Evolutionary conservation across 64 coral and sea anemone genomes (phyloP).

Genomic region (Cladopsammia gracilis): DNA sequence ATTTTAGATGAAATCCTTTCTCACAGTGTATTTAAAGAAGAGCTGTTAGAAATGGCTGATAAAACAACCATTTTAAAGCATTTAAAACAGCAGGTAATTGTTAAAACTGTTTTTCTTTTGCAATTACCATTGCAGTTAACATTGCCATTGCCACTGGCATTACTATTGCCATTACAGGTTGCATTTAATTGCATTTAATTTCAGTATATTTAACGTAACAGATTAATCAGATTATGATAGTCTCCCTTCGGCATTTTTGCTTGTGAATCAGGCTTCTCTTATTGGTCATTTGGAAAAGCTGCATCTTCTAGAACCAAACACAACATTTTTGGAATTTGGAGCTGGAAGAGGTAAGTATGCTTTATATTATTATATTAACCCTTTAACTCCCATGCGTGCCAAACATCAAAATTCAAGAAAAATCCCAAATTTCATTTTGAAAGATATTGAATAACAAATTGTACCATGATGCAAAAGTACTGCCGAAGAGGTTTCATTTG

Average conservation of each 20-base stretch:
- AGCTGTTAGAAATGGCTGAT: slow-evolving; percentile 40
- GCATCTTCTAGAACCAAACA: slow-evolving; percentile 62
- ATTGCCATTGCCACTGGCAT: too few species aligned
- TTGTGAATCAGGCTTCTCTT: slow-evolving; percentile 77
- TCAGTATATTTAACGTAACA: too few species aligned
- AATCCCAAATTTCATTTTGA: too few species aligned
- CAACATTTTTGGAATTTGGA: slow-evolving; percentile 95
- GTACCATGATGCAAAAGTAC: too few species aligned
- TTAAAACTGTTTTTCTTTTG: neutral
- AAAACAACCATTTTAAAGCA: slow-evolving; percentile 68
- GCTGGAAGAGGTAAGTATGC: slow-evolving; percentile 81
- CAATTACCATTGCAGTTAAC: neutral
- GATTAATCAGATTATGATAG: too few species aligned
- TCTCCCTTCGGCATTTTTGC: neutral
- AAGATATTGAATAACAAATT: too few species aligned
- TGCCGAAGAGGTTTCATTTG: too few species aligned
- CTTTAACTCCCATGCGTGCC: too few species aligned
- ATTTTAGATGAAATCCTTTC: slow-evolving; percentile 66
- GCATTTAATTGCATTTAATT: too few species aligned
- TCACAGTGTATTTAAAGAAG: slow-evolving; percentile 64
- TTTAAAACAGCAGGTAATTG: slow-evolving; percentile 82
- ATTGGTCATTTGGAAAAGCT: slow-evolving; percentile 84
- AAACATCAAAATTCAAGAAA: too few species aligned
- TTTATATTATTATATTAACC: too few species aligned
- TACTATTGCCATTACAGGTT: too few species aligned